Conservation (phyloP, 2,888 invertebrate genomes). For the Loripinus fragilis region DNA sequence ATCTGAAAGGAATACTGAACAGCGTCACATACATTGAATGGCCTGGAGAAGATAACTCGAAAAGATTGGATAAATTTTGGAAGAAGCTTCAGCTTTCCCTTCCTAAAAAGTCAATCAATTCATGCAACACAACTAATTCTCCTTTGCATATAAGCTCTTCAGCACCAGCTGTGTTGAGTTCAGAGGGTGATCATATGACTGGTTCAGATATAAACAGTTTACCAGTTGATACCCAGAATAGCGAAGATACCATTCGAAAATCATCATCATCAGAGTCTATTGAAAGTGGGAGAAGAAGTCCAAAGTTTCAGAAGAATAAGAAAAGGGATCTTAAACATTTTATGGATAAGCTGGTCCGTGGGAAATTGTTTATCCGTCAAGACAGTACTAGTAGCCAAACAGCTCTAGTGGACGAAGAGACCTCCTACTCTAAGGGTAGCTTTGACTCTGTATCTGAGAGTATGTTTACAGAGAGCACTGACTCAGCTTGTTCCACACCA, state of each 20-base stretch:
- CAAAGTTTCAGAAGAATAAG: conserved; percentile 28
- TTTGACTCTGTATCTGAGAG: conserved; percentile 58
- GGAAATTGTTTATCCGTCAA: conserved; percentile 47
- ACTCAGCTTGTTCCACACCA: conserved; percentile 49
- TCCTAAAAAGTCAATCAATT: conserved; percentile 61
- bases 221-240: not conserved
- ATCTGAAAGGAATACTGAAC: conserved; percentile 65
- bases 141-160: conserved; percentile 9
- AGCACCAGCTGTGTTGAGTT: conserved; percentile 2
- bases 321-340: conserved; percentile 52
- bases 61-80: conserved; percentile 67
- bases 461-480: conserved; percentile 48
- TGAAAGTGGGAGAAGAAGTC: conserved; percentile 19
- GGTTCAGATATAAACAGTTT: not conserved
- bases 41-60: conserved; percentile 61
- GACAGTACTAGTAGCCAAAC: conserved; percentile 59
- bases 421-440: conserved; percentile 45
- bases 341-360: conserved; percentile 49
- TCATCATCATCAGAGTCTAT: not conserved
- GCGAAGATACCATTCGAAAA: not conserved
- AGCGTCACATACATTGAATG: conserved; percentile 72
- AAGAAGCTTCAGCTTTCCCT: conserved; percentile 65
- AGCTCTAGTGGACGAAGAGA: conserved; percentile 55
- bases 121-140: conserved; percentile 4
- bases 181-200: not conserved